phyloP scores from a whole-genome alignment of 2,888 invertebrate genomes.

The Zaprionus lineosus region DNA sequence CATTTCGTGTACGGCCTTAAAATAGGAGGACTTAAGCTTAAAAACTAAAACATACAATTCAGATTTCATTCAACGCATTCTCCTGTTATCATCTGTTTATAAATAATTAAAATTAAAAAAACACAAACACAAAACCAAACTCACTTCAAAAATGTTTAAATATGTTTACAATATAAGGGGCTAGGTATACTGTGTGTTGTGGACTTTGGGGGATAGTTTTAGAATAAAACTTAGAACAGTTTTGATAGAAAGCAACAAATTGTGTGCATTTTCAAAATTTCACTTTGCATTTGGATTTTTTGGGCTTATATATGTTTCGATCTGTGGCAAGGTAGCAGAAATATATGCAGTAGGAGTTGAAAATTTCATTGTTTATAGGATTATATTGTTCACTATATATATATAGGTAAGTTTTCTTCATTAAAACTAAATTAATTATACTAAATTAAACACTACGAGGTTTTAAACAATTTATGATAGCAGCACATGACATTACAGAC shows the following conservation, averaged over 20 bases:
- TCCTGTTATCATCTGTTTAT: constrained; percentile 42
- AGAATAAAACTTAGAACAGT: constrained; percentile 73
- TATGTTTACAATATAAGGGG: constrained; percentile 37
- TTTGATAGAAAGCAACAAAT: constrained; percentile 48
- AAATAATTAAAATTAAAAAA: constrained; percentile 75
- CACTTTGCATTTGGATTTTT: constrained; percentile 10
- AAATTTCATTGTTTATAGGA: constrained; percentile 44
- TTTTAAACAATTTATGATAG: constrained; percentile 52
- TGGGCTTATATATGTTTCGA: constrained; percentile 19
- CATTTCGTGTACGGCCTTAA: constrained; percentile 50
- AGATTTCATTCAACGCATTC: constrained; percentile 52
- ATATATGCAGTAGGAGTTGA: constrained; percentile 51
- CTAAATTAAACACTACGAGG: constrained; percentile 72
- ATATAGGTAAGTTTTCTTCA: constrained; percentile 67
- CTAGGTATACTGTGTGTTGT: constrained; percentile 30
- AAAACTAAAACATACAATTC: constrained; percentile 55
- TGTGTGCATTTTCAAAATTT: constrained; percentile 29
- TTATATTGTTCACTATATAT: constrained; percentile 43
- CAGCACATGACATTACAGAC: constrained; percentile 34
- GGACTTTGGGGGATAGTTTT: constrained; percentile 17
- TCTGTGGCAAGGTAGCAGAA: constrained; percentile 73
- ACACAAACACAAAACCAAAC: constrained; percentile 71
- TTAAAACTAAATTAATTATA: constrained; percentile 52
- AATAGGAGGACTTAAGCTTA: no score
- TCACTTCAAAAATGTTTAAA: constrained; percentile 46